Evolutionary conservation across 2,113 vertebrate species (phyloP).

Genomic region (Hepsetus odoe): DNA sequence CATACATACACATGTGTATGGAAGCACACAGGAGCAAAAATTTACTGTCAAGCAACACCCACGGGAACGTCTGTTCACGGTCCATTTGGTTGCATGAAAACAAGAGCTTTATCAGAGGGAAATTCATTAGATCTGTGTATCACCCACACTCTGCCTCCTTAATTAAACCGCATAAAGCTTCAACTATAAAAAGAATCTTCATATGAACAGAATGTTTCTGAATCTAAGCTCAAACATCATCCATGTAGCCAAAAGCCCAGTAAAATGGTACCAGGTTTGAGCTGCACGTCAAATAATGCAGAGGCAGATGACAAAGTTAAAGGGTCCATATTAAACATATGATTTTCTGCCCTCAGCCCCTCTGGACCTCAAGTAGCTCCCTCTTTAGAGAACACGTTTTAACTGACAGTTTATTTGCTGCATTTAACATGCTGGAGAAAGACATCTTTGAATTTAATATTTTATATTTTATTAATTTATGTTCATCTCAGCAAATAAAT

Average conservation of each 20-base stretch:
- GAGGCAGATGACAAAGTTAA: background rate
- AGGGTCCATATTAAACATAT: background rate
- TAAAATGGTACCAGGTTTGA: background rate
- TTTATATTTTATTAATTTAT: too few relatives aligned
- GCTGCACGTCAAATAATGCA: background rate
- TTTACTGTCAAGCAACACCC: slow-evolving; percentile 55
- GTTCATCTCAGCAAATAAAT: too few relatives aligned
- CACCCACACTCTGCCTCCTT: slow-evolving; percentile 33
- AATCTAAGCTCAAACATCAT: background rate
- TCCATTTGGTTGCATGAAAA: slow-evolving; percentile 59
- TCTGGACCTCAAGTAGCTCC: too few relatives aligned
- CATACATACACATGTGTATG: slow-evolving; percentile 3
- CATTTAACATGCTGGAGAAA: too few relatives aligned
- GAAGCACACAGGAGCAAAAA: slow-evolving; percentile 24
- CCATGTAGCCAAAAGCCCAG: background rate
- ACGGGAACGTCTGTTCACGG: slow-evolving; percentile 55
- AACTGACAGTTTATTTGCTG: too few relatives aligned
- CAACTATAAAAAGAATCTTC: slow-evolving; percentile 29
- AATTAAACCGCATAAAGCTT: slow-evolving; percentile 44
- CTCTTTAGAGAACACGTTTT: too few relatives aligned
- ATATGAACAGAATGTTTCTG: slow-evolving; percentile 29
- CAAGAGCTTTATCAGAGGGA: slow-evolving; percentile 53
- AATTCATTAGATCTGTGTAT: slow-evolving; percentile 53
- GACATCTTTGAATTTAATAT: too few relatives aligned
- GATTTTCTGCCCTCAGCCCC: too few relatives aligned